Evolutionary conservation across 1,140 invertebrate species (phyloP), one percentile per base, ranked within the genome.

Genomic region (Cylas formicarius): DNA sequence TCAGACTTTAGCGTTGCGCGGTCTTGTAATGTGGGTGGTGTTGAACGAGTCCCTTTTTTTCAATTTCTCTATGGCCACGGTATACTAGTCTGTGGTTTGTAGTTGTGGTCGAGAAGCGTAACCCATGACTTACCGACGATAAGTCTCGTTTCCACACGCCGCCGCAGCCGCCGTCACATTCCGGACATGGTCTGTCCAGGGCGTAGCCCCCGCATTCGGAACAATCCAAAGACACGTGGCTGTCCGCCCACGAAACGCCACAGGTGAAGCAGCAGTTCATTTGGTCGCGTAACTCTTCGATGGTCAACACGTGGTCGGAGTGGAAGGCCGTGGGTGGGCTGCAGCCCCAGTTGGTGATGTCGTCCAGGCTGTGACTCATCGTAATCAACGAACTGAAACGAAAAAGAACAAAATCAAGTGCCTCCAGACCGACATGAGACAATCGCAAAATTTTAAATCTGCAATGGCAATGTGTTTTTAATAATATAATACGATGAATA

Each of bases 131-230:
- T 61, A 86, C 84, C 75, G 80, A 77, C 50, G 78, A 78, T 47
- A 87, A 74, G 65, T 90, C 82, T 48, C 86, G 72, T 57, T 80
- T 83, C 85, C 85, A 89, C 17, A 71, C 60, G n/a, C 71, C 70
- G 38, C 73, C 74, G 61, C 86, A 90, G 50, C 76, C 72, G 29
- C 84, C 86, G 44, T 84, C 78, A 63, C 86, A 90, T 0, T 78
- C 64, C 9, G 81, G 82, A 57, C 86, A 90, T 3, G 85, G 82
- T 51, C 86, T 69, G 45, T 78, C 70, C 49, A 88, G 67, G 20
- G 82, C 80, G 56, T 86, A 89, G 31, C 85, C 86, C 23, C 85
- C 86, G 62, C 86, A 90, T 64, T 90, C 86, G 21, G 73, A 71
- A 66, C 86, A 90, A 61, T 86, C 84, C 6, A 86, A 63, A 3